Evolutionary conservation across 2,797 vertebrate species (phyloP), one percentile per base, ranked within the genome.

Genomic region (Galago senegalensis): DNA sequence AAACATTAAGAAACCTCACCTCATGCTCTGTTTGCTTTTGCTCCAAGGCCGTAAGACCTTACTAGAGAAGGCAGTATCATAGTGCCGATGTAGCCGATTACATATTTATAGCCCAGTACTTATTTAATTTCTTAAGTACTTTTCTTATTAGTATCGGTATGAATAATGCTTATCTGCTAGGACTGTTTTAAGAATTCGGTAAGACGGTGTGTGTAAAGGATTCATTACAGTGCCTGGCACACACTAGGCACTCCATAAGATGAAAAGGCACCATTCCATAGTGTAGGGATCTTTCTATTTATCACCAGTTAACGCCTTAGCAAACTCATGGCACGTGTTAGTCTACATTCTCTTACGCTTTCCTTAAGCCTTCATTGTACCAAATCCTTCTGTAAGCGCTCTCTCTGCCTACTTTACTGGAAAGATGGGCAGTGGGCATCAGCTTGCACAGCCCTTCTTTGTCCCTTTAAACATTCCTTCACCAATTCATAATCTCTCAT

Each of bases 121-220:
- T 37, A 34, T 34, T 34, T 34, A 34, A 34, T 34, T 34, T 34
- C 34, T 34, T 34, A 34, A 34, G 34, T 34, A 34, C 34, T 43
- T 85, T 88, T 79, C 72, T 96, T 82, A 91, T 82, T 73, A 89
- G 89, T 80, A 94, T 25, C 65, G 29, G 81, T n/a, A 40, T 85
- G 84, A 95, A 88, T 87, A 87, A 83, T 79, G 83, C 40, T 83
- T 53, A 76, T 56, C 18, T 80, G 37, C 34, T 37, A 85, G 13
- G 17, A 73, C 7, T 65, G 21, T 75, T 91, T 93, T 46, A 91
- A 93, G 63, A n/a, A 40, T 14, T 94, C 21, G 25, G 53, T 49
- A 83, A 79, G 75, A 77, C 5, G 34, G 18, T 87, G 27, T 34
- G 21, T 60, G n/a, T 49, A 81, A 69, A 97, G 23, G 85, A 72